Evolutionary conservation across 2,113 vertebrate species (phyloP).

Genomic region (Rhinolophus sinicus): DNA sequence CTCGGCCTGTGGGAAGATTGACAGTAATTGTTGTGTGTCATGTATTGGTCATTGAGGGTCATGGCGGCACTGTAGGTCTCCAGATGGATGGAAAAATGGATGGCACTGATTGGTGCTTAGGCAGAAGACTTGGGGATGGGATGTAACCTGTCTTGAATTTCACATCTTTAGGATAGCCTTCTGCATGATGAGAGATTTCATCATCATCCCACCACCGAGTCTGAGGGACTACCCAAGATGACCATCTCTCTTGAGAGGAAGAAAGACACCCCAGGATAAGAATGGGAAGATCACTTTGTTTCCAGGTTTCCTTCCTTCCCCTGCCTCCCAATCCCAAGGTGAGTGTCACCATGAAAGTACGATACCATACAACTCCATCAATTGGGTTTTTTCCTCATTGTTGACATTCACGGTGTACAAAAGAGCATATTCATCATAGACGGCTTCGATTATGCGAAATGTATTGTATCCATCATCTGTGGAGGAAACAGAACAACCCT

Average conservation of each 20-base stretch:
- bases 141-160: background rate
- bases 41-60: background rate
- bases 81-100: rapidly evolving
- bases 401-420: background rate
- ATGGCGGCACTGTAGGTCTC: background rate
- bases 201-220: background rate
- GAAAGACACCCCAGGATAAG: background rate
- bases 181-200: background rate
- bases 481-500: conserved; percentile 14
- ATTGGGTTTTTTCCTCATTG: rapidly evolving
- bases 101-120: background rate
- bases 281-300: rapidly evolving
- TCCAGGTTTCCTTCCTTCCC: background rate
- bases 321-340: background rate
- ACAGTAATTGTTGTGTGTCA: background rate
- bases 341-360: background rate
- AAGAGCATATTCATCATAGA: rapidly evolving
- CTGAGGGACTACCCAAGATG: background rate
- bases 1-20: background rate
- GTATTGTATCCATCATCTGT: background rate
- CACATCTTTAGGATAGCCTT: background rate
- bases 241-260: background rate
- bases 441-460: rapidly evolving
- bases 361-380: conserved; percentile 5
- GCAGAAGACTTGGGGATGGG: background rate